phyloP scores from a whole-genome alignment of 2,113 vertebrate species.

The Psittacula cyanocephala region DNA sequence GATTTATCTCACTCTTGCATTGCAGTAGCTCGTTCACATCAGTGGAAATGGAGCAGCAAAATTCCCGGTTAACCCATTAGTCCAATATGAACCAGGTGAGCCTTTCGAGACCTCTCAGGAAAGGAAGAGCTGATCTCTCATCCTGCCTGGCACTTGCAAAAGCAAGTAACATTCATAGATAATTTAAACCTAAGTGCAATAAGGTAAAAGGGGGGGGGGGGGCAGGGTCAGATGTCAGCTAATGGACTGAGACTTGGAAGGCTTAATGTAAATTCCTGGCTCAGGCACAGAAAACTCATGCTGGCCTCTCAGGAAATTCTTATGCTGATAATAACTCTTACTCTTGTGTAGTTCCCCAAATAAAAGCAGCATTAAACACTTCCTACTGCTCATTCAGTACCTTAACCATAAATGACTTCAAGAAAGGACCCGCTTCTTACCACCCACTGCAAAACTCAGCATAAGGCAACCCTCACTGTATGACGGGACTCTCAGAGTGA shows the following conservation, averaged over 20 bases:
- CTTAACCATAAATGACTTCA: not conserved
- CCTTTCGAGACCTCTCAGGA: not conserved
- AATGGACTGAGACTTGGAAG: not conserved
- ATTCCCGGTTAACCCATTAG: not conserved
- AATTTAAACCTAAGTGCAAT: not conserved
- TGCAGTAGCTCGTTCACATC: not conserved
- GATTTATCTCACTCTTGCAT: not conserved
- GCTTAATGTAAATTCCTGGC: slow-evolving; percentile 16
- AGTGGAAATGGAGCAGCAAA: not conserved
- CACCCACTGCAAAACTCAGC: not conserved
- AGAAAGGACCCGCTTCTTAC: not conserved
- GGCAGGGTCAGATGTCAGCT: not conserved
- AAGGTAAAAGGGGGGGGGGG: not conserved
- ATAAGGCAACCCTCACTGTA: not conserved
- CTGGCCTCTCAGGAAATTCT: slow-evolving; percentile 28
- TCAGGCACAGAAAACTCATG: not conserved
- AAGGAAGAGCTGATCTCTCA: not conserved
- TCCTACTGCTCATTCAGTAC: not conserved
- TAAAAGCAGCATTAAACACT: not conserved
- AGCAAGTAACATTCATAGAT: not conserved
- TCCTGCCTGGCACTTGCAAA: not conserved
- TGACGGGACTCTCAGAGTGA: not conserved
- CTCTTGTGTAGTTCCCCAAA: not conserved
- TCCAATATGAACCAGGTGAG: not conserved
- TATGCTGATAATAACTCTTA: not conserved